phyloP scores from a whole-genome alignment of 1,140 invertebrate genomes.

The Agrypnia vestita region DNA sequence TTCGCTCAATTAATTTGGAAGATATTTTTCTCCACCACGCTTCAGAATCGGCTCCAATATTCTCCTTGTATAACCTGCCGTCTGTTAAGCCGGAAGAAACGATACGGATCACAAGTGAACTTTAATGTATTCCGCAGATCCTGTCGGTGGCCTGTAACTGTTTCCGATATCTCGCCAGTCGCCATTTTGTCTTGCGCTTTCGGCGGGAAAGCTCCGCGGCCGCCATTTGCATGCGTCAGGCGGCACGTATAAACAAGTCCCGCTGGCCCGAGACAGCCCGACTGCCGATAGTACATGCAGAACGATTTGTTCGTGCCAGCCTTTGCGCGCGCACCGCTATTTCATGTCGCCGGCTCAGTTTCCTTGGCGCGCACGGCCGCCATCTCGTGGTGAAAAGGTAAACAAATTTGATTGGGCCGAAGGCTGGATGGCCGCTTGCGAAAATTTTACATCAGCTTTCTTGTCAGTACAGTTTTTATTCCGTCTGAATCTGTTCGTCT shows the following conservation, averaged over 20 bases:
- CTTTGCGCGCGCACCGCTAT: slow-evolving; percentile 23
- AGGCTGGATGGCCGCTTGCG: no score
- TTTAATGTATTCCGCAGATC: background rate
- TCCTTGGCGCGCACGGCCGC: background rate
- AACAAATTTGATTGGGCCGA: no score
- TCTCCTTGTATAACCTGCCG: no score
- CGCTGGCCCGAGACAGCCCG: slow-evolving; percentile 17
- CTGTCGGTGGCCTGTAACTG: background rate
- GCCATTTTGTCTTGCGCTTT: slow-evolving; percentile 25
- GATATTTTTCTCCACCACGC: no score
- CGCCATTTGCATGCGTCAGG: slow-evolving; percentile 33
- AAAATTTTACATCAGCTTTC: no score
- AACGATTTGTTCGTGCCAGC: slow-evolving; percentile 36
- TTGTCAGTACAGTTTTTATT: no score
- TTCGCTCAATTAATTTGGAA: no score
- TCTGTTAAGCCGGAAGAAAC: no score
- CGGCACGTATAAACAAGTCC: slow-evolving; percentile 26
- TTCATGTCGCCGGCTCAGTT: background rate
- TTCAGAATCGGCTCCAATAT: no score
- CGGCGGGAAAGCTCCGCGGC: slow-evolving; percentile 31
- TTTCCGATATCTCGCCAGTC: background rate
- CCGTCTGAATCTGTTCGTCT: no score
- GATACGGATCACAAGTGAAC: no score
- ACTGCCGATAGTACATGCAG: slow-evolving; percentile 19
- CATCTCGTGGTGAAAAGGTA: no score